Conservation (phyloP, 2,113 vertebrate genomes). For the Mohoua ochrocephala region DNA sequence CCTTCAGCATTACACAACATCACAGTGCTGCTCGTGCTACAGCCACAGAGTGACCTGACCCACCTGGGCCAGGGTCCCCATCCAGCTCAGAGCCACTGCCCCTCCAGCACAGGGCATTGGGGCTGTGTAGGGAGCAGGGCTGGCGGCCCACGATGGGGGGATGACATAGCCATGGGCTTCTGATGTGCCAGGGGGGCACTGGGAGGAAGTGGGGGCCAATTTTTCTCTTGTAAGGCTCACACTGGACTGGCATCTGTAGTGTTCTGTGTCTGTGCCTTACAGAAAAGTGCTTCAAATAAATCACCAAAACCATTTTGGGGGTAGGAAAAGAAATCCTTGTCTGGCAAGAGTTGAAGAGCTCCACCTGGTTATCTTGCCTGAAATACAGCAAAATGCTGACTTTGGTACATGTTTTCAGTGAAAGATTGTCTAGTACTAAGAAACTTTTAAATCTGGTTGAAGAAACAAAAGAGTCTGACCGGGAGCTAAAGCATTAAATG, state of each 20-base stretch:
- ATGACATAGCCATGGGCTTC: not conserved
- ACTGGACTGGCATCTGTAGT: not conserved
- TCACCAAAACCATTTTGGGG: not conserved
- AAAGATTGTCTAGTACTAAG: not conserved
- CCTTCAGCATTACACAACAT: not conserved
- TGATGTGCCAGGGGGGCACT: not conserved
- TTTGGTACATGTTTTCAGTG: not conserved
- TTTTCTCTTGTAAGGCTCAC: not conserved
- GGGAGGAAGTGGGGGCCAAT: not conserved
- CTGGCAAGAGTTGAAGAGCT: not conserved
- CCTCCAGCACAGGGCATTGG: not conserved
- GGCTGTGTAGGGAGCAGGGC: not conserved
- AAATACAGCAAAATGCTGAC: not conserved
- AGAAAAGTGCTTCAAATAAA: not conserved
- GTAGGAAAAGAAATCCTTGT: not conserved
- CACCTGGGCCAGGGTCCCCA: not conserved
- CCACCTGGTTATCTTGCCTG: not conserved
- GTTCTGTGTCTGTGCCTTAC: not conserved
- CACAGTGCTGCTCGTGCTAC: not conserved
- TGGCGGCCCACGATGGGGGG: rapidly evolving
- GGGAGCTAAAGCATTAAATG: not conserved
- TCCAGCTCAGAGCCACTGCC: not conserved
- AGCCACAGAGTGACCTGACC: not conserved
- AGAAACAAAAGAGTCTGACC: not conserved
- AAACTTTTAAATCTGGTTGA: not conserved